Base-by-base conservation (phyloP, 2,888 invertebrate genomes). In the Steinernema scapterisci region DNA sequence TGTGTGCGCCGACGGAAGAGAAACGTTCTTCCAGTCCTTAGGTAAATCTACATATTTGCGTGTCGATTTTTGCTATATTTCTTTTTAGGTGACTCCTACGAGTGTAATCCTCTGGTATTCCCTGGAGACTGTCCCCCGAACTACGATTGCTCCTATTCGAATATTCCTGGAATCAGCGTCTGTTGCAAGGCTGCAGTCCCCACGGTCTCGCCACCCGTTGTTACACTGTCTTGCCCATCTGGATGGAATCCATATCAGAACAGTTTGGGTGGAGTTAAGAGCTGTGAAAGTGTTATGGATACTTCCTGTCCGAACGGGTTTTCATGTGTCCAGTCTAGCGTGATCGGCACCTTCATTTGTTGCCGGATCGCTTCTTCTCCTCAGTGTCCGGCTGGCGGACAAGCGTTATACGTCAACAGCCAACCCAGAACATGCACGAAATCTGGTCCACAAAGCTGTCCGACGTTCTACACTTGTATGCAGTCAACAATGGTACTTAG, bases 1-100 rank as follows among this genome's bases (percentile, higher is more conserved):
- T 2, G 73, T 76, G 13, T 86, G 86, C 78, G 82, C 83, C 9
- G 85, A 86, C 76, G 85, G 86, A 38, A 74, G 84, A 44, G 82
- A 84, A 43, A 83, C 85, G 0, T 86, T 84, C 43, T 75, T 77
- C n/a, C 83, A 84, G 73, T 80, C 80, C 27, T 74, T 81, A 6
- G 83, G 83, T 83, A 56, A 46, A 11, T n/a, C 11, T 48, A 16
- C 25, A n/a, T n/a, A n/a, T n/a, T n/a, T n/a, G n/a, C n/a, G n/a
- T n/a, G n/a, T n/a, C n/a, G n/a, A n/a, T n/a, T n/a, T n/a, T n/a
- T n/a, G n/a, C n/a, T n/a, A n/a, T 56, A n/a, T 25, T 23, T 7
- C 19, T 51, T 51, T 73, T 72, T 54, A 80, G 84, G 84, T 0
- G 75, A 77, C 38, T 83, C 84, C 0, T 86, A 81, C 54, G 77